Percentiles rank a stretch among this genome's conserved stretches.
Evolutionary conservation across 2,797 vertebrate genomes (phyloP).

Genomic region (Galago senegalensis): DNA sequence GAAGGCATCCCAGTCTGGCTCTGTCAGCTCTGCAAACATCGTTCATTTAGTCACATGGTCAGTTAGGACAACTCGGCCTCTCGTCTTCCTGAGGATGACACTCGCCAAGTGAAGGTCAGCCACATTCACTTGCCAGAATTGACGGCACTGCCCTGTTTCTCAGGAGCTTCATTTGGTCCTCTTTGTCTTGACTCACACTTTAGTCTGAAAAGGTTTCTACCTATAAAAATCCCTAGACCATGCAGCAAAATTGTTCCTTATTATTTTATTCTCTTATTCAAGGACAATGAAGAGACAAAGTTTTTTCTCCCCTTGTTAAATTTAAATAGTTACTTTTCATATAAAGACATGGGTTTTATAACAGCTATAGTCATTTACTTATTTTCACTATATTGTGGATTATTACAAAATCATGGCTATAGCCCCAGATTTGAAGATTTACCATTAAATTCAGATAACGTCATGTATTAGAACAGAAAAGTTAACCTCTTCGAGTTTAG

Average conservation of each 20-base stretch:
- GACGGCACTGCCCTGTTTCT: neutral
- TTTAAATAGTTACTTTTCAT: slow-evolving; percentile 13
- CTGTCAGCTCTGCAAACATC: neutral
- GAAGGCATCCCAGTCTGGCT: neutral
- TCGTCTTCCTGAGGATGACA: neutral
- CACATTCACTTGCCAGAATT: neutral
- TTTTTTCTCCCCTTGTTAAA: neutral
- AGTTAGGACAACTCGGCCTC: neutral
- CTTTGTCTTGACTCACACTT: neutral
- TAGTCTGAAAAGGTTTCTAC: neutral
- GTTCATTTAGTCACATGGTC: neutral
- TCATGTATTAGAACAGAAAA: neutral
- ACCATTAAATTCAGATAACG: neutral
- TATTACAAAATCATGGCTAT: slow-evolving; percentile 3
- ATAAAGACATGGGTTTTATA: neutral
- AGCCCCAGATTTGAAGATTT: neutral
- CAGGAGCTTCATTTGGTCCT: neutral
- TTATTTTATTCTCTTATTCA: slow-evolving; percentile 46
- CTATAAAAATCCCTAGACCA: slow-evolving; percentile 11
- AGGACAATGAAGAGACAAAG: neutral
- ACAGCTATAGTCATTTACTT: neutral
- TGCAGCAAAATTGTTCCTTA: neutral
- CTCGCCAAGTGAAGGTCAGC: neutral
- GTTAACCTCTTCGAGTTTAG: neutral
- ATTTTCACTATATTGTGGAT: neutral